Base-by-base conservation (phyloP, 2,113 vertebrate genomes). In the Xenus cinereus region DNA sequence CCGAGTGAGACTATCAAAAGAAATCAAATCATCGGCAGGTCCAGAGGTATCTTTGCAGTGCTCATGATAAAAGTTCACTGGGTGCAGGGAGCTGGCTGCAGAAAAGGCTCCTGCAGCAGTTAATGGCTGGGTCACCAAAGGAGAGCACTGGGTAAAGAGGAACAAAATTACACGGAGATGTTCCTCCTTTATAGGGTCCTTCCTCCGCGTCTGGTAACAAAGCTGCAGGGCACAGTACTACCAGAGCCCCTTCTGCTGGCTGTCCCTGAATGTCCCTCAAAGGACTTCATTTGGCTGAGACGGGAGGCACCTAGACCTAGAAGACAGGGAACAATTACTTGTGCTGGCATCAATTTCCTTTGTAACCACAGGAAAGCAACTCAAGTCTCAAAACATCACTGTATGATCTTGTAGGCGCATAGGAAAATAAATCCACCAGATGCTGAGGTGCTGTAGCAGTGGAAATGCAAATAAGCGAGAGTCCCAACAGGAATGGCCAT, bases 1-100 rank as follows among this genome's bases (percentile, higher is more conserved):
- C 63, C 0, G 8, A 30, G 26, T 32, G 32, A 82, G 30, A 46
- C 3, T 15, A 64, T 72, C 41, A 72, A 73, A 57, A 33, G 30
- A 77, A 71, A 33, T n/a, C 17, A 43, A 45, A 12, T 28, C 37
- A 60, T 5, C 7, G 24, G 32, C 50, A 51, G 41, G 22, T 45
- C 28, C 43, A 57, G 51, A 43, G 6, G 24, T 26, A 33, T 11
- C 45, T 64, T 39, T 69, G 39, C 26, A 32, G 35, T 0, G 1
- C 5, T 48, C 7, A 16, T 50, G 43, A 3, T 35, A n/a, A 22
- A 0, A 0, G 7, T 51, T 69, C 23, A 23, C 18, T 39, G 26
- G 13, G 9, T 75, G 23, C 46, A 45, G 20, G 24, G 26, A 41
- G 13, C 8, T 41, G 57, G 23, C 28, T n/a, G 30, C 33, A 62